Evolutionary conservation across 2,888 invertebrate species (phyloP), one percentile per base, ranked within the genome.

Genomic region (Cephus runcator): DNA sequence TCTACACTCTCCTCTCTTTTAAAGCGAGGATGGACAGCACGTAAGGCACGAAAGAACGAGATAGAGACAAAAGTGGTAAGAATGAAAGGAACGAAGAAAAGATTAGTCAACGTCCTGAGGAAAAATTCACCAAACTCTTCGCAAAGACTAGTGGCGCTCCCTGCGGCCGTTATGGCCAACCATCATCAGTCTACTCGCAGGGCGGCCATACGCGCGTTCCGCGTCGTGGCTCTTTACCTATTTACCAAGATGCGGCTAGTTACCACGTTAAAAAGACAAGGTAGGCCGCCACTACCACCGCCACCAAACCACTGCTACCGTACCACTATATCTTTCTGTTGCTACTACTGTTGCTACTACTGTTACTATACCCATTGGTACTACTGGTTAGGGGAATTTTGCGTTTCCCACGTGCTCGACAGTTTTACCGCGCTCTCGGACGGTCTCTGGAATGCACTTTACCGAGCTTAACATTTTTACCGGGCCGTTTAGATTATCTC

Each of bases 371-470:
- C 73, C 73, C 75, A 74, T 76, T 79, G 77, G 71, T 77, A 78
- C 78, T 77, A 77, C 35, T 75, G 78, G 81, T 79, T 73, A 77
- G 76, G 76, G 33, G 75, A 69, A 82, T 87, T 84, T 86, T 84
- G 83, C 86, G 87, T 87, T 90, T 90, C 90, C 90, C 90, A 90
- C 90, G 90, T 90, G 87, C 85, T 85, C 81, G 79, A 78, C 71
- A 31, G 77, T 83, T 80, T 71, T 81, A 75, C 81, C 76, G 76
- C 79, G 79, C 31, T 77, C 78, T 79, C 76, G 23, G 23, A 56
- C 79, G 71, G 71, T 78, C 33, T 34, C 74, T 81, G 85, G 85
- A 87, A 87, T 87, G 85, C 82, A 80, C 81, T 76, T 76, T 73
- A 71, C 75, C 75, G 68, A n/a, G 68, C 12, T 75, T 31, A 15